A percentile compares a stretch with the other conserved stretches of the same genome.
Evolutionary conservation across 1,140 invertebrate species (phyloP).

Genomic region (Drosophila varians): DNA sequence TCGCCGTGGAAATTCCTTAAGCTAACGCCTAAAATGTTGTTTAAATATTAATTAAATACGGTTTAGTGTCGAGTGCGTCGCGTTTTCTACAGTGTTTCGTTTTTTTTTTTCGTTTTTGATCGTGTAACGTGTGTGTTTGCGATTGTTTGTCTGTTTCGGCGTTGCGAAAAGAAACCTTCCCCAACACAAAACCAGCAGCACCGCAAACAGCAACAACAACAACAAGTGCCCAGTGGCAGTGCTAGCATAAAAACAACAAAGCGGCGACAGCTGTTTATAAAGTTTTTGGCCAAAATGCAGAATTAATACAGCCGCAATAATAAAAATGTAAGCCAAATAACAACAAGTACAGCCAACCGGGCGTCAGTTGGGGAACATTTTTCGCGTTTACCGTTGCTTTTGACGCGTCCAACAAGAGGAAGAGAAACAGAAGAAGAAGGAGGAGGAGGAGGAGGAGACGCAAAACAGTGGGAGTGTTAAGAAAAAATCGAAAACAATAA

Average conservation of each 20-base stretch:
- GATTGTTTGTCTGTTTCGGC: neutral
- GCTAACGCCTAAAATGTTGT: neutral
- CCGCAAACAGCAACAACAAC: conserved; percentile 33
- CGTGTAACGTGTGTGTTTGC: neutral
- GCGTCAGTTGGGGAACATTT: neutral
- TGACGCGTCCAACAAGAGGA: conserved; percentile 1
- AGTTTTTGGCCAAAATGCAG: conserved; percentile 26
- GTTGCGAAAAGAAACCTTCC: neutral
- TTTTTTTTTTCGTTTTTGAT: neutral
- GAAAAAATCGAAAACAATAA: conserved; percentile 29
- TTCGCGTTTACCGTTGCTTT: conserved; percentile 40
- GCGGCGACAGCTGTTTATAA: conserved; percentile 48
- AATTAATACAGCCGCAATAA: conserved; percentile 32
- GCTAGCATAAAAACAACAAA: conserved; percentile 23
- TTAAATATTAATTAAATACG: neutral
- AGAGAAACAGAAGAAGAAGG: conserved; percentile 1
- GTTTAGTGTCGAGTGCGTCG: neutral
- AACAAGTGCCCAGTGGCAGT: conserved; percentile 43
- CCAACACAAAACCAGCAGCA: conserved; percentile 14
- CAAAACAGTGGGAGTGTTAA: conserved; percentile 4
- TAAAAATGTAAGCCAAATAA: conserved; percentile 5
- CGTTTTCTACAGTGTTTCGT: neutral
- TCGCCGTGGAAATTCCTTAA: neutral
- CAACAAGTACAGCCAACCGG: neutral
- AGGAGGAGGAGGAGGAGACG: conserved; percentile 1